These are phyloP conservation scores for Cyprinus carpio DNA, from an alignment of 2,113 vertebrate species.

Conservation along the genomic window DNA sequence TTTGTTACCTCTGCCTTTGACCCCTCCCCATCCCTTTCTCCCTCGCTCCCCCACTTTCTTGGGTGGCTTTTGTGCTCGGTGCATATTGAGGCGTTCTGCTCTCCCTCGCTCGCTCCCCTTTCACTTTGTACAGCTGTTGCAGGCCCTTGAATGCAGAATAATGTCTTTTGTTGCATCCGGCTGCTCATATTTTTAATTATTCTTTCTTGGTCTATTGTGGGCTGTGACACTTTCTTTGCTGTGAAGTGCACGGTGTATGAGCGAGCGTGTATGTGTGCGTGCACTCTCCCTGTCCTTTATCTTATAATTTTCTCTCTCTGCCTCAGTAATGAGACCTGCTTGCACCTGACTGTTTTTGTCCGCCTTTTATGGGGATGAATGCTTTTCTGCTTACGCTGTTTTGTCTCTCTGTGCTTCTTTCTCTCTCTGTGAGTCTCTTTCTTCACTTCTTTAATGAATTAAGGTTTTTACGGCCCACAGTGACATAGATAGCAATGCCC, in stretches of 20 bases:
- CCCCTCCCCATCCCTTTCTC: constrained; percentile 45
- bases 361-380: constrained; percentile 57
- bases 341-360: constrained; percentile 65
- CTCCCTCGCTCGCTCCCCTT: constrained; percentile 54
- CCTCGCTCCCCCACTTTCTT: constrained; percentile 50
- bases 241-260: constrained; percentile 48
- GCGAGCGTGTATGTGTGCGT: constrained; percentile 16
- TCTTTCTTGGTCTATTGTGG: constrained; percentile 52
- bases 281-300: constrained; percentile 43
- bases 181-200: constrained; percentile 68
- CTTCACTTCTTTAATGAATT: constrained; percentile 46
- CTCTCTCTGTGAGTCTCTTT: constrained; percentile 28
- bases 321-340: constrained; percentile 62
- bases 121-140: constrained; percentile 61
- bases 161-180: constrained; percentile 65
- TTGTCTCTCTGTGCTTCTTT: constrained; percentile 38
- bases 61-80: constrained; percentile 57
- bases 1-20: constrained; percentile 59
- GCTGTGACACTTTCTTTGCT: constrained; percentile 55
- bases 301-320: constrained; percentile 51
- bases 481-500: constrained; percentile 29
- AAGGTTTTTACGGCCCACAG: constrained; percentile 22
- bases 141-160: constrained; percentile 61
- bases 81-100: constrained; percentile 54
- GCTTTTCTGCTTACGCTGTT: constrained; percentile 50